phyloP scores from a whole-genome alignment of 2,113 vertebrate genomes.

The Todiramphus chloris region DNA sequence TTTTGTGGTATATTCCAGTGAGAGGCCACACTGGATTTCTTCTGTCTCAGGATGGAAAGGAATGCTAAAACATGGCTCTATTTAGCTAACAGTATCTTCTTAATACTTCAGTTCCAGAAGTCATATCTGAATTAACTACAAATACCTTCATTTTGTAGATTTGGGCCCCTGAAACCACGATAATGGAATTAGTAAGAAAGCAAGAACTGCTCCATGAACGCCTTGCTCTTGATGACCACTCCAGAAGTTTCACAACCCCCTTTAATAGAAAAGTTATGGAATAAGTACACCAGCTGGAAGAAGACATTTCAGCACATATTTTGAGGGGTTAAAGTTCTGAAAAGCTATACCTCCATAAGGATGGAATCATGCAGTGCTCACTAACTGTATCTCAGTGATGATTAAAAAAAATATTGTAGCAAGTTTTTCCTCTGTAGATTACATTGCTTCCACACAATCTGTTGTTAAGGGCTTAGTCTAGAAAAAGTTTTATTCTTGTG shows the following conservation, averaged over 20 bases:
- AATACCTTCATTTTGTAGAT: conserved; percentile 69
- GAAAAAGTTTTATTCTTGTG: background rate
- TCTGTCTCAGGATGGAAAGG: background rate
- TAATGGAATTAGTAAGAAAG: conserved; percentile 77
- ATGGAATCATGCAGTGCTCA: background rate
- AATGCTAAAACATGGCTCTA: background rate
- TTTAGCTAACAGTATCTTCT: background rate
- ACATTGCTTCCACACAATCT: background rate
- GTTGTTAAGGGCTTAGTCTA: background rate
- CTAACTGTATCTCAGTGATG: background rate
- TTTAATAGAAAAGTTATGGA: conserved; percentile 77
- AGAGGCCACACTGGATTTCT: background rate
- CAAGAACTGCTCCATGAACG: conserved; percentile 70
- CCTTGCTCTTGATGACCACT: conserved; percentile 73
- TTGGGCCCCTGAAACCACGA: conserved; percentile 82
- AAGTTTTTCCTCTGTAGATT: background rate
- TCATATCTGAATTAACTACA: background rate
- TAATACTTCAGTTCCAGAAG: background rate
- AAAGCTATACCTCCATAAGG: background rate
- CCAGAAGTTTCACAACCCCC: conserved; percentile 81
- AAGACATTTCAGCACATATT: background rate
- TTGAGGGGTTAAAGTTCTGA: background rate
- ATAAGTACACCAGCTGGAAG: conserved; percentile 58
- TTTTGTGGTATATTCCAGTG: background rate
- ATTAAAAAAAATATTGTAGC: background rate